Conservation (phyloP, 2,888 invertebrate species). For the Troides helena region DNA sequence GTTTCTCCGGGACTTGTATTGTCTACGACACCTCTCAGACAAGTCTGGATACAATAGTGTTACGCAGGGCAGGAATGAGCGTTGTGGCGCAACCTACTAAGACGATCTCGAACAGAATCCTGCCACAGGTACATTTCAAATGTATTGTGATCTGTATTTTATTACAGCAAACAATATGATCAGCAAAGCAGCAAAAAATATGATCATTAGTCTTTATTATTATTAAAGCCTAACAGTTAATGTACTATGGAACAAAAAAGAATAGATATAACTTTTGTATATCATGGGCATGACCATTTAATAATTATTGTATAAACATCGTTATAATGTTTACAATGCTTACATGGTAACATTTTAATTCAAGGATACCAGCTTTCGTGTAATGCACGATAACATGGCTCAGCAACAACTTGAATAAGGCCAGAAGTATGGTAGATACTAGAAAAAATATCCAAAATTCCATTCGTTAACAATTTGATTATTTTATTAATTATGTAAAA, state of each 20-base stretch:
- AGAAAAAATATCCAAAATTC: slow-evolving; percentile 27
- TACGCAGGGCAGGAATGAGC: too few relatives aligned
- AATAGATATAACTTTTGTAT: background rate
- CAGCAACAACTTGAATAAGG: slow-evolving; percentile 20
- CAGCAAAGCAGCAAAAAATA: too few relatives aligned
- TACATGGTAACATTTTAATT: slow-evolving; percentile 27
- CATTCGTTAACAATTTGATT: slow-evolving; percentile 15
- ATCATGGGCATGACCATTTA: background rate
- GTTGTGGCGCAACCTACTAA: too few relatives aligned
- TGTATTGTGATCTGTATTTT: too few relatives aligned
- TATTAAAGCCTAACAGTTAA: too few relatives aligned
- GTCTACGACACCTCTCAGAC: too few relatives aligned
- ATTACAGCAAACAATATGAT: too few relatives aligned
- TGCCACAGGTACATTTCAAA: too few relatives aligned
- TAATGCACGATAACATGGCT: slow-evolving; percentile 20
- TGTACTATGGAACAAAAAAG: background rate
- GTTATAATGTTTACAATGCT: slow-evolving; percentile 27
- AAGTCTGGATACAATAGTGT: too few relatives aligned
- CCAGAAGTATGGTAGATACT: slow-evolving; percentile 22
- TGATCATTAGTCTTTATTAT: too few relatives aligned
- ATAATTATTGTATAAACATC: slow-evolving; percentile 13
- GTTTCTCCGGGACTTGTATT: too few relatives aligned
- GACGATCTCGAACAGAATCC: too few relatives aligned
- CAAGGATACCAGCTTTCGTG: slow-evolving; percentile 24
- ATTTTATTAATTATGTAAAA: background rate